Base-by-base conservation (phyloP, 1,140 invertebrate species). In the Tetramorium parvispinum region DNA sequence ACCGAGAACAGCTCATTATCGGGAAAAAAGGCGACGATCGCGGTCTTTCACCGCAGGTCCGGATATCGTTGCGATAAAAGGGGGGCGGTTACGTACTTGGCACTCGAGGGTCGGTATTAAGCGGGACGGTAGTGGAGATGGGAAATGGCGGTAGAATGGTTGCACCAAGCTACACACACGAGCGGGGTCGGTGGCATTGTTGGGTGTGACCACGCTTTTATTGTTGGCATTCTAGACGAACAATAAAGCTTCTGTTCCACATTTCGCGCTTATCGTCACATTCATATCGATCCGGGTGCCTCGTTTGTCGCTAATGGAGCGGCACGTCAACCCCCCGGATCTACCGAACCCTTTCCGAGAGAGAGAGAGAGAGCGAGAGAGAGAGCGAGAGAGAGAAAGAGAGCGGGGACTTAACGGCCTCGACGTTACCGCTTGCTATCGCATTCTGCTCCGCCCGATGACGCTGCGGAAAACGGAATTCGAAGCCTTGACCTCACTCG, bases 231-330 rank as follows among this genome's bases (percentile, higher is more conserved):
- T 92, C 92, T 91, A 87, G 68, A 81, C 86, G 92, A 92, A 92
- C 92, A 92, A 92, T 92, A 93, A 93, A 93, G 87, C 88, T 88
- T 79, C 68, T 89, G 92, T 85, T 88, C 71, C 87, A 88, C 92
- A 88, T 92, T 93, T 92, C 86, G 91, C 86, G 87, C 90, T 91
- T 91, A 90, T 91, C 87, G 87, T 82, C 78, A 59, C 87, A 85
- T 91, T 92, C 87, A 91, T 92, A 91, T 88, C 91, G 87, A 86
- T 76, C 85, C 61, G 71, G 83, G 88, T 65, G 65, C 87, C 81
- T 88, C 86, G 87, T 88, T 88, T 82, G 91, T 89, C 83, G 88
- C 89, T 91, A 92, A 91, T 90, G 82, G 88, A 91, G 86, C 89
- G 87, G 83, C 90, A 63, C 53, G 81, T 51, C 73, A 75, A 83